Evolutionary conservation across 2,113 vertebrate genomes (phyloP), one percentile per base, ranked within the genome.

Genomic region (Symphodus melops): DNA sequence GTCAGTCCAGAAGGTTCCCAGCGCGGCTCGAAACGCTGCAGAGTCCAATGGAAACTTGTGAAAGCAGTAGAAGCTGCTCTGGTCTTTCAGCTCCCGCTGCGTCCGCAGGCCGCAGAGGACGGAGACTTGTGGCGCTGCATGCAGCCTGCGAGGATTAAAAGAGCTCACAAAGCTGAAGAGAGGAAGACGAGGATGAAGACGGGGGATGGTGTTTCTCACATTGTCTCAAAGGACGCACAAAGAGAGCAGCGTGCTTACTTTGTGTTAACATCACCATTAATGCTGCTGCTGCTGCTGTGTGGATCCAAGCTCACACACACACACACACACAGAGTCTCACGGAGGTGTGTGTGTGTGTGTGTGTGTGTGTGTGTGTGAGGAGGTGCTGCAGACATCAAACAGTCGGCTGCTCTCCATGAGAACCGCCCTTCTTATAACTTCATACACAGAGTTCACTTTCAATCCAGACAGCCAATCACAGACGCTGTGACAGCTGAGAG

Each of bases 191-290:
- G 25, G 2, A 25, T 25, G 25, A 6, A 10, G 1, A 41, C 39
- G 44, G 57, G n/a, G n/a, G 37, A 10, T 39, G 7, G 1, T 39
- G 37, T 8, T 39, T 3, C 37, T 39, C 37, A 1, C 8, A 39
- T 4, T 2, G 20, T 25, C 28, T 4, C 25, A 25, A 25, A 25
- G 25, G 25, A 25, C 28, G 28, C 28, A 33, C 28, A 7, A 6
- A 54, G n/a, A 64, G 52, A 56, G 58, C 17, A 13, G 37, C n/a
- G n/a, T n/a, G n/a, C n/a, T n/a, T 56, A 56, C 72, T 64, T 16
- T 55, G 33, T 61, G 74, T 67, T 77, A 62, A 78, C 61, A 14
- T 75, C 83, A 77, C 51, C 16, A 36, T 73, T 66, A 73, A 19
- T 8, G 58, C 36, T 1, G 39, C 59, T 3, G 71, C 37, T 48